Evolutionary conservation across 1,140 invertebrate genomes (phyloP).

Genomic region (Drosophila kepulauana): DNA sequence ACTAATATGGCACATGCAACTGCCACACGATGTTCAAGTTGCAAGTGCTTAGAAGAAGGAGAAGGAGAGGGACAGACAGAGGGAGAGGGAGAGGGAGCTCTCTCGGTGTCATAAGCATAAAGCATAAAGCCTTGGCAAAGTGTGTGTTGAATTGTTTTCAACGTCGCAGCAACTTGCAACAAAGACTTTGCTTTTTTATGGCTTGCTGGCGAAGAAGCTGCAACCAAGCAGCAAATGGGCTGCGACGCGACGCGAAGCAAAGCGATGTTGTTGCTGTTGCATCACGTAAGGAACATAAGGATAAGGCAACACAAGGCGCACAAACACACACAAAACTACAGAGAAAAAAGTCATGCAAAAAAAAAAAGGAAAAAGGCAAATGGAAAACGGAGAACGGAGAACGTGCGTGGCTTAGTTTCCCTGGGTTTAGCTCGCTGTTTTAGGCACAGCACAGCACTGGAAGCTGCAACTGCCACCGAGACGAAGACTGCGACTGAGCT

Average conservation of each 20-base stretch:
- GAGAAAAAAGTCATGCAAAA: background rate
- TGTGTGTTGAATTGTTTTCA: constrained; percentile 63
- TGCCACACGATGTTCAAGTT: constrained; percentile 6
- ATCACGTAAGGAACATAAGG: background rate
- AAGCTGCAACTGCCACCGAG: too few species aligned
- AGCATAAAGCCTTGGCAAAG: constrained; percentile 45
- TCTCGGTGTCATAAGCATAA: constrained; percentile 40
- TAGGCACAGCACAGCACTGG: background rate
- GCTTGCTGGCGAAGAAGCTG: constrained; percentile 51
- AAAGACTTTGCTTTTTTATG: constrained; percentile 57
- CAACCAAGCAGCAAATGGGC: constrained; percentile 47
- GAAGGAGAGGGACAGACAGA: too few species aligned
- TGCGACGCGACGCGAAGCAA: background rate
- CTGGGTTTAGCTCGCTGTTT: background rate
- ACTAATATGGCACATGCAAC: constrained; percentile 36
- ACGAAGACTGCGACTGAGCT: too few species aligned
- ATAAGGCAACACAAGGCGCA: constrained; percentile 5
- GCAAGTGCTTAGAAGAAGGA: background rate
- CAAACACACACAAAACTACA: constrained; percentile 6
- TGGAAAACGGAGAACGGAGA: constrained; percentile 15
- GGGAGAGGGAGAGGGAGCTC: background rate
- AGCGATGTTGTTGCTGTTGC: background rate
- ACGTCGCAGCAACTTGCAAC: constrained; percentile 51
- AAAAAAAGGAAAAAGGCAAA: background rate
- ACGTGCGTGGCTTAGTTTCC: constrained; percentile 41